Evolutionary conservation across 2,797 vertebrate genomes (phyloP).

Genomic region (Passerculus sandwichensis): DNA sequence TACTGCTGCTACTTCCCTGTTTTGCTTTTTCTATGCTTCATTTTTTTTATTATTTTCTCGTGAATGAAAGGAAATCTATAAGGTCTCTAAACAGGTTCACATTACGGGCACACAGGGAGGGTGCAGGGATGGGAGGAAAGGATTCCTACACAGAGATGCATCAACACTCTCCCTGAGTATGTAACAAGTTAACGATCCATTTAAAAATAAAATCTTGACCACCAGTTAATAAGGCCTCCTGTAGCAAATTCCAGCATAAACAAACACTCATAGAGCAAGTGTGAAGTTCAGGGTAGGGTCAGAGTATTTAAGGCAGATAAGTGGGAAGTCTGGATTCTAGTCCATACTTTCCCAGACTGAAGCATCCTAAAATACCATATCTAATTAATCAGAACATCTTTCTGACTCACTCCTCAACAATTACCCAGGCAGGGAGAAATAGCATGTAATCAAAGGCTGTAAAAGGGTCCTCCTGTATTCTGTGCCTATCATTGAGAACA

Average conservation of each 20-base stretch:
- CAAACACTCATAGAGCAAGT: constrained; percentile 52
- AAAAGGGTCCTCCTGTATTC: constrained; percentile 50
- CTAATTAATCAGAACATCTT: constrained; percentile 76
- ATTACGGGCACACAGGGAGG: neutral
- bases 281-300: constrained; percentile 48
- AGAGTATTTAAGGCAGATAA: constrained; percentile 57
- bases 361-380: constrained; percentile 69
- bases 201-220: constrained; percentile 76
- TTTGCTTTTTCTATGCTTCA: neutral
- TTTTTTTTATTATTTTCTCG: neutral
- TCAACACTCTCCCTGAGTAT: neutral
- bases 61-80: constrained; percentile 9
- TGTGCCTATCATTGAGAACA: constrained; percentile 33
- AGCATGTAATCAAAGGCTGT: constrained; percentile 61
- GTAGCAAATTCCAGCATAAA: constrained; percentile 69
- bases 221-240: constrained; percentile 64
- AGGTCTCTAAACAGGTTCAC: constrained; percentile 26
- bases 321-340: constrained; percentile 72
- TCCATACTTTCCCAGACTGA: constrained; percentile 44
- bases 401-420: constrained; percentile 69
- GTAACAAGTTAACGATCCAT: constrained; percentile 65
- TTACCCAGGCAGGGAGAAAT: constrained; percentile 71
- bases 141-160: neutral
- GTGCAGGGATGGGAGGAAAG: neutral
- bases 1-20: constrained; percentile 17